Conservation (phyloP, 1,140 invertebrate genomes). For the Conus betulinus region DNA sequence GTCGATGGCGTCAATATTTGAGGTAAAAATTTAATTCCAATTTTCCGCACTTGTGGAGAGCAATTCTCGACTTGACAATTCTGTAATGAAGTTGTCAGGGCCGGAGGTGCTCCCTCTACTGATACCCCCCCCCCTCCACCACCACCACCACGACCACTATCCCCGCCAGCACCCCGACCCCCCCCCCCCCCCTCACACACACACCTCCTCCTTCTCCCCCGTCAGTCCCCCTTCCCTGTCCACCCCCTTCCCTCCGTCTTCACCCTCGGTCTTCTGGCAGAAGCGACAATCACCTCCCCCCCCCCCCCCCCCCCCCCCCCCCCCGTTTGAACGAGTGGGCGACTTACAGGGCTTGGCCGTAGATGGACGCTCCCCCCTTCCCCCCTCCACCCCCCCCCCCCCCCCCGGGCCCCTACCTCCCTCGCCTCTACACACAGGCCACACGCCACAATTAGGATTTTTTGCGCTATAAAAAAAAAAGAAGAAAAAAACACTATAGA, state of each 20-base stretch:
- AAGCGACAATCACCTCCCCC: slow-evolving; percentile 11
- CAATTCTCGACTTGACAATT: slow-evolving; percentile 46
- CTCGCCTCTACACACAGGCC: neutral
- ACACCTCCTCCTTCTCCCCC: too few species aligned
- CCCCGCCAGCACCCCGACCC: too few species aligned
- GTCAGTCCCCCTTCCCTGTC: too few species aligned
- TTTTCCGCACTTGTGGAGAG: slow-evolving; percentile 45
- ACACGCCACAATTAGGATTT: too few species aligned
- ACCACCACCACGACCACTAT: neutral
- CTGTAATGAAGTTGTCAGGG: slow-evolving; percentile 46
- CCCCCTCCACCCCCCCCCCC: neutral
- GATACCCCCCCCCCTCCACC: neutral
- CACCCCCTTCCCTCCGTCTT: too few species aligned
- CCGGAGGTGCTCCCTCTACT: slow-evolving; percentile 18
- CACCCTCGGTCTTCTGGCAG: too few species aligned
- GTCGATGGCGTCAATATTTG: slow-evolving; percentile 41
- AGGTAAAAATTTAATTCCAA: slow-evolving; percentile 47
- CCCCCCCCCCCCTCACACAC: too few species aligned
- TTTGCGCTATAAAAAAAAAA: too few species aligned
- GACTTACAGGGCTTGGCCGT: slow-evolving; percentile 21
- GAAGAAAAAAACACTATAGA: too few species aligned
- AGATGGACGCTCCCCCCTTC: neutral
- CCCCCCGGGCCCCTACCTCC: neutral
- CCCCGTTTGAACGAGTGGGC: neutral
- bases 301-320: too few species aligned